Percentiles rank a stretch among this genome's conserved stretches.
These are phyloP conservation scores for Macrocentrus cingulum DNA, from an alignment of 1,140 invertebrate species.

Conservation along the genomic window DNA sequence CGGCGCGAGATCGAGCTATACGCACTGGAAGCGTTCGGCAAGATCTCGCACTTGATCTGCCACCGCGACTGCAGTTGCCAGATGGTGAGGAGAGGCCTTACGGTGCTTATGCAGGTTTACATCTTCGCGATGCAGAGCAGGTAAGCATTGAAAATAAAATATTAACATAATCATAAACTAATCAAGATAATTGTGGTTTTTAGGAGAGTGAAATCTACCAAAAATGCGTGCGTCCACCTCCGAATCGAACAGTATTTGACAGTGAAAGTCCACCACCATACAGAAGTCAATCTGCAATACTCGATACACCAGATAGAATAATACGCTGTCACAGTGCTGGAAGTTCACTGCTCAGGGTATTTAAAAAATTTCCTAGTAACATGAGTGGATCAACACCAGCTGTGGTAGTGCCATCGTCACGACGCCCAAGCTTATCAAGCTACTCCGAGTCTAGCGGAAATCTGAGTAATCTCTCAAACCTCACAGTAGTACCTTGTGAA, in stretches of 20 bases:
- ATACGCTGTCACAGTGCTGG: constrained; percentile 52
- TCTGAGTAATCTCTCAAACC: constrained; percentile 52
- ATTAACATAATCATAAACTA: constrained; percentile 8
- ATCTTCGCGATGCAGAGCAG: constrained; percentile 67
- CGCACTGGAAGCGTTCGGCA: constrained; percentile 64
- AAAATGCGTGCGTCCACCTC: constrained; percentile 70
- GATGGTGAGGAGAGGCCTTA: constrained; percentile 73
- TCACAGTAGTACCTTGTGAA: constrained; percentile 54
- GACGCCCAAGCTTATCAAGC: constrained; percentile 47
- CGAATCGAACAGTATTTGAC: constrained; percentile 71
- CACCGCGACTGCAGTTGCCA: constrained; percentile 68
- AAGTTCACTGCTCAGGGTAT: constrained; percentile 46
- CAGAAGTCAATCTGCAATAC: constrained; percentile 61
- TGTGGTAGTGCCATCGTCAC: constrained; percentile 28
- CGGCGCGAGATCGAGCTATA: constrained; percentile 62
- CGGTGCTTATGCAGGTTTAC: constrained; percentile 62
- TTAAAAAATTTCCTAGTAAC: constrained; percentile 39
- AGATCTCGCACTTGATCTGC: constrained; percentile 67
- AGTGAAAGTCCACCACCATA: constrained; percentile 69
- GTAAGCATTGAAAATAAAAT: constrained; percentile 41
- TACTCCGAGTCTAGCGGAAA: constrained; percentile 54
- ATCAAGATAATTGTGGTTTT: constrained; percentile 36
- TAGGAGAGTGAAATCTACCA: constrained; percentile 70
- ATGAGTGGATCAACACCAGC: constrained; percentile 35
- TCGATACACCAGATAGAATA: constrained; percentile 49